These are phyloP conservation scores for Poecilia velifera DNA, from an alignment of 2,797 vertebrate species.

Conservation along the genomic window DNA sequence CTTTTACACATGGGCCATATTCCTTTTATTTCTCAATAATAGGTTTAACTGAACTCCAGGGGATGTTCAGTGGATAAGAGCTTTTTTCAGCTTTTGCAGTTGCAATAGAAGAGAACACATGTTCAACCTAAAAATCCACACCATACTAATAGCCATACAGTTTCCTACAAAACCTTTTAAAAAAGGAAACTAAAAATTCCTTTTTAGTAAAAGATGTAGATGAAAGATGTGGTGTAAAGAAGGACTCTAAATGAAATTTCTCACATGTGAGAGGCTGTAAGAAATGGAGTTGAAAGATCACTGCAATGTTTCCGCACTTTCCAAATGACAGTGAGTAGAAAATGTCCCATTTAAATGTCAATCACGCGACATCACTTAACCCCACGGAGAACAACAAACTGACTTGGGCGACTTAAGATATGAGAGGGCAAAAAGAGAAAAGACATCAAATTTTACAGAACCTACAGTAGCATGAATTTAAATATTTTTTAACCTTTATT, in stretches of 20 bases:
- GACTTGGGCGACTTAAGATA: background rate
- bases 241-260: background rate
- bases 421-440: conserved; percentile 2
- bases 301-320: conserved; percentile 6
- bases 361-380: conserved; percentile 17
- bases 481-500: background rate
- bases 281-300: conserved; percentile 4
- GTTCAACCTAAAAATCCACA: background rate
- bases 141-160: background rate
- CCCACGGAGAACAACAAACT: background rate
- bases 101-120: background rate
- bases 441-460: conserved; percentile 3
- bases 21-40: too few relatives aligned
- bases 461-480: background rate
- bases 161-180: background rate
- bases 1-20: too few relatives aligned
- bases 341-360: conserved; percentile 6
- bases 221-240: background rate
- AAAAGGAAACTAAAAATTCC: background rate
- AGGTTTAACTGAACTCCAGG: too few relatives aligned
- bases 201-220: background rate
- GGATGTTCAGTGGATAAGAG: too few relatives aligned
- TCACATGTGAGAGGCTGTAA: background rate
- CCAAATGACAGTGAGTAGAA: background rate
- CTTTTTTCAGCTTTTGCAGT: background rate